These are phyloP conservation scores for Diaphora mendica DNA, from an alignment of 2,888 invertebrate species.

Conservation along the genomic window DNA sequence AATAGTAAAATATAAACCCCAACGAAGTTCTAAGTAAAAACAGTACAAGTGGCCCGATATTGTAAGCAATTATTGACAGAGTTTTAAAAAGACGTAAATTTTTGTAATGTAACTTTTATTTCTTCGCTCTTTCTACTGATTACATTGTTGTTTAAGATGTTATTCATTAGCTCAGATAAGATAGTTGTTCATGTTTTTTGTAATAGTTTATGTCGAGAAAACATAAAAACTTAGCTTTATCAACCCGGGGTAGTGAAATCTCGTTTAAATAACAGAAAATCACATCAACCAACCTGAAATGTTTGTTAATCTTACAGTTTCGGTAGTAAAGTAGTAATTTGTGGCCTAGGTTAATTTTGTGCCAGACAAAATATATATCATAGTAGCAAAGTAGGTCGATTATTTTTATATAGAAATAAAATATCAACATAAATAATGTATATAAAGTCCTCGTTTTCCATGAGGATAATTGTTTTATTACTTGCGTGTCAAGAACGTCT, in stretches of 20 bases:
- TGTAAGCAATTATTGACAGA: not conserved
- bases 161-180: not conserved
- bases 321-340: slow-evolving; percentile 8
- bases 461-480: slow-evolving; percentile 12
- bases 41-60: not conserved
- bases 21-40: not conserved
- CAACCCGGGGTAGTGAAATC: not conserved
- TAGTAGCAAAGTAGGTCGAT: slow-evolving; percentile 16
- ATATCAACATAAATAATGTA: slow-evolving; percentile 14
- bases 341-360: slow-evolving; percentile 25
- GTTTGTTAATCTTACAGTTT: not conserved
- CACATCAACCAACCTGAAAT: not conserved
- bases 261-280: not conserved
- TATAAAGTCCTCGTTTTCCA: not conserved
- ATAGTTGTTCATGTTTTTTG: not conserved
- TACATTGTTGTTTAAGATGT: not conserved
- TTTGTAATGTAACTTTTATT: not conserved
- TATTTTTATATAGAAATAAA: slow-evolving; percentile 21
- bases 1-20: not conserved
- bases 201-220: not conserved
- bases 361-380: slow-evolving; percentile 22
- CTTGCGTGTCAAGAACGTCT: slow-evolving; percentile 45
- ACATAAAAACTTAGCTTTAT: not conserved
- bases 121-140: not conserved
- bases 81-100: not conserved